phyloP scores from a whole-genome alignment of 2,113 vertebrate species.

The Mus pahari region DNA sequence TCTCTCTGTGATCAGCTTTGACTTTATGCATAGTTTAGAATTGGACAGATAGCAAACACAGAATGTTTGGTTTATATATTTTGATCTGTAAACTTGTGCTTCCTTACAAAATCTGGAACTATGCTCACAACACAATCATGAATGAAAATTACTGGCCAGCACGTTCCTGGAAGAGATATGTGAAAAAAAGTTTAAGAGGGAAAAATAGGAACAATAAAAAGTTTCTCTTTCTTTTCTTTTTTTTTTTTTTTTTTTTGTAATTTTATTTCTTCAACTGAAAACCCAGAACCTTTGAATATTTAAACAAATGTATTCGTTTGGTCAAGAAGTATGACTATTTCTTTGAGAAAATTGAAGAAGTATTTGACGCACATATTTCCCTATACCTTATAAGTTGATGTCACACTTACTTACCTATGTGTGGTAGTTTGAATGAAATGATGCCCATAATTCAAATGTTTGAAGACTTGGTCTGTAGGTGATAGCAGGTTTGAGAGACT shows the following conservation, averaged over 20 bases:
- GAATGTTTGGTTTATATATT: neutral
- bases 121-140: neutral
- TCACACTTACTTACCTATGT: neutral
- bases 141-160: slow-evolving; percentile 41
- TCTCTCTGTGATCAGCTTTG: slow-evolving; percentile 20
- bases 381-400: neutral
- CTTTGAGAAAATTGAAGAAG: slow-evolving; percentile 44
- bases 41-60: neutral
- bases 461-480: neutral
- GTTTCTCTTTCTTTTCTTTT: neutral
- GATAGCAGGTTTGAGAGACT: neutral
- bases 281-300: slow-evolving; percentile 8
- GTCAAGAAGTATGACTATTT: neutral
- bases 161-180: slow-evolving; percentile 23
- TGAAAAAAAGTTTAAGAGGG: slow-evolving; percentile 51
- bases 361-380: slow-evolving; percentile 20
- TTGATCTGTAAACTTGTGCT: slow-evolving; percentile 47
- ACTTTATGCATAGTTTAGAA: neutral
- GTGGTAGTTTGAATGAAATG: neutral
- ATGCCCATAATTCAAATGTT: neutral
- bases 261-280: slow-evolving; percentile 15
- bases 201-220: neutral
- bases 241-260: neutral
- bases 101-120: slow-evolving; percentile 41
- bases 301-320: slow-evolving; percentile 51